Base-by-base conservation (phyloP, 2,888 invertebrate genomes). In the Pilophorus perplexus region DNA sequence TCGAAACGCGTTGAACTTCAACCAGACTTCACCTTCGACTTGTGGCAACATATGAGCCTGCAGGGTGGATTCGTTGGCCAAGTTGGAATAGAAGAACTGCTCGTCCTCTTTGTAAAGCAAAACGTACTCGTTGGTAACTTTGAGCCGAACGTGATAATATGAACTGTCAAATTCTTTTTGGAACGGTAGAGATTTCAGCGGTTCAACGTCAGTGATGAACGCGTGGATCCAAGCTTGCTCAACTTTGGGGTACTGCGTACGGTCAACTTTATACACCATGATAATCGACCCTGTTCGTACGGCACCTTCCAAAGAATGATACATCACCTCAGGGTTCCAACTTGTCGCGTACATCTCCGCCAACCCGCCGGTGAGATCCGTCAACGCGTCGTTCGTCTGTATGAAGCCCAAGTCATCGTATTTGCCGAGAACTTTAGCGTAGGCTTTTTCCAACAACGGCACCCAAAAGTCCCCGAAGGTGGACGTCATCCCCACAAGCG, bases 391-490 rank as follows among this genome's bases (percentile, higher is more conserved):
- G 10, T 52, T 28, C 5, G 27, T 23, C 2, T 18, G 3, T 3
- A 52, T 23, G 18, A 23, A 33, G 2, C 18, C 1, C 3, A 52
- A 14, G 10, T 52, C 33, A 14, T 52, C 52, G 28, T 52, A 52
- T 14, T 3, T 28, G 3, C 52, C 52, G 16, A 28, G 12, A 10
- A 52, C 28, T 52, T 52, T 52, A 12, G 52, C 52, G 27, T 27
- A 52, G 3, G 52, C 52, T 27, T 52, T 52, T 52, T 52, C 52
- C n/a, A 52, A 18, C 28, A 52, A 14, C 18, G 52, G 18, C 2
- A 23, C 27, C 52, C 52, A 52, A 16, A 52, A 52, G 28, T 52
- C 52, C 5, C 18, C 2, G 1, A 18, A 10, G 23, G 23, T 52
- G 18, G 52, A 52, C 28, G 6, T 12, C 2, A 52, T 52, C 2